Evolutionary conservation across 1,140 invertebrate species (phyloP).

Genomic region (Pseudomyrmex concolor): DNA sequence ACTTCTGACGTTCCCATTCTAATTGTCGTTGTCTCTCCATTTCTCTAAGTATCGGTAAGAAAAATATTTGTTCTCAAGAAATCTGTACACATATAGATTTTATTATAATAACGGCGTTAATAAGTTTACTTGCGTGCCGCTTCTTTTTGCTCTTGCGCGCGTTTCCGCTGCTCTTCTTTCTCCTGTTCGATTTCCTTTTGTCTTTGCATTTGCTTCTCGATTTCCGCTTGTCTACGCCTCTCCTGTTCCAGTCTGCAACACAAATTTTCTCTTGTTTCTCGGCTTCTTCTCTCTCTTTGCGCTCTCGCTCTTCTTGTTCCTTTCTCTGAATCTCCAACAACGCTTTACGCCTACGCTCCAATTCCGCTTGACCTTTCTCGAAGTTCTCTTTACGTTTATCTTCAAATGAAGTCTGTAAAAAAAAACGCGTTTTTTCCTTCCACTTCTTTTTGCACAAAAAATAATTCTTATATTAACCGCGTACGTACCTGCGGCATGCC

Average conservation of each 20-base stretch:
- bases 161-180: slow-evolving; percentile 89
- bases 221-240: slow-evolving; percentile 88
- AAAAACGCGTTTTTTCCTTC: slow-evolving; percentile 17
- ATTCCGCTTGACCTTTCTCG: slow-evolving; percentile 98
- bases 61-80: not conserved
- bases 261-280: slow-evolving; percentile 93
- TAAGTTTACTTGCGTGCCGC: slow-evolving; percentile 87
- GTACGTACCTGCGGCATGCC: slow-evolving; percentile 85
- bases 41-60: slow-evolving; percentile 87
- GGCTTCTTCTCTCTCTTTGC: slow-evolving; percentile 95
- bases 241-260: slow-evolving; percentile 87
- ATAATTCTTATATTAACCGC: slow-evolving; percentile 17
- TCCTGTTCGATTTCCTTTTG: slow-evolving; percentile 93
- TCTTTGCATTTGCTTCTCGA: slow-evolving; percentile 92
- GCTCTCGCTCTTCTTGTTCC: slow-evolving; percentile 95
- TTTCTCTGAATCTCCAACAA: slow-evolving; percentile 94
- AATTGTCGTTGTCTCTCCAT: slow-evolving; percentile 97
- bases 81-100: not conserved
- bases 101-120: not conserved
- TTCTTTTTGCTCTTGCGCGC: slow-evolving; percentile 92
- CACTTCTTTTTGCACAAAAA: slow-evolving; percentile 13
- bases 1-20: slow-evolving; percentile 98
- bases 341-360: slow-evolving; percentile 95
- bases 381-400: slow-evolving; percentile 99
- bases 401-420: slow-evolving; percentile 93